Evolutionary conservation across 2,113 vertebrate species (phyloP).

Genomic region (pig (Sus scrofa)): T2T-Sscrofa CM000829.6:28825001-28825500

Average conservation of each 20-base stretch:
- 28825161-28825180: not conserved
- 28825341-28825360: not conserved
- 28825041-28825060: not conserved
- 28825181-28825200: not conserved
- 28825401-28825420: not conserved
- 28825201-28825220: not conserved
- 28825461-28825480: not conserved
- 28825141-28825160: not conserved
- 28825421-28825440: not conserved
- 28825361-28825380: not conserved
- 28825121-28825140: not conserved
- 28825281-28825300: not conserved
- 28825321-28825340: not conserved
- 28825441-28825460: not conserved
- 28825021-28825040: slow-evolving; percentile 11
- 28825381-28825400: not conserved
- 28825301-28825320: not conserved
- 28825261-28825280: not conserved
- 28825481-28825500: not conserved
- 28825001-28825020: not conserved
- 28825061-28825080: not conserved
- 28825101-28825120: not conserved
- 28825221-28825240: not conserved
- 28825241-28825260: not conserved
- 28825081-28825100: not conserved